phyloP scores from a whole-genome alignment of 1,140 invertebrate genomes.

The Nixonia krombeini region DNA sequence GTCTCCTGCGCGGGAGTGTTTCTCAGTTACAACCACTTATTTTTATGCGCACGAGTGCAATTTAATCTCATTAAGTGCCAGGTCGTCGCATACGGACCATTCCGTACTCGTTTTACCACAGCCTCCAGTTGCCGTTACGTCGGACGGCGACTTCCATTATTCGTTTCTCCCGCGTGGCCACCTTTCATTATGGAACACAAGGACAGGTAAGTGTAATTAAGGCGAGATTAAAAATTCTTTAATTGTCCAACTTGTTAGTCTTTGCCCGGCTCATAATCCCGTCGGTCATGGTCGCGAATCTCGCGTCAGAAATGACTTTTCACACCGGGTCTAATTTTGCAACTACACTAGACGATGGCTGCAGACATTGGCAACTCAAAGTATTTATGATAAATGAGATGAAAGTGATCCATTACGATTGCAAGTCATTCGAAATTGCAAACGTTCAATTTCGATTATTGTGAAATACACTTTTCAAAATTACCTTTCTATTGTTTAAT shows the following conservation, averaged over 20 bases:
- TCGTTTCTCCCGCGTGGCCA: conserved; percentile 39
- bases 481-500: no score
- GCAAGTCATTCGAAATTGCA: no score
- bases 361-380: no score
- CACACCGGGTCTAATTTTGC: background rate
- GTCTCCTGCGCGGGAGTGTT: conserved; percentile 9
- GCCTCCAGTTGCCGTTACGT: conserved; percentile 32
- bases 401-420: no score
- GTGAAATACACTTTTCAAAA: no score
- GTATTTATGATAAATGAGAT: no score
- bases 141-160: conserved; percentile 32
- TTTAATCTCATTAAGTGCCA: conserved; percentile 48
- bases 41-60: conserved; percentile 47
- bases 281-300: background rate
- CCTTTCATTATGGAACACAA: conserved; percentile 31
- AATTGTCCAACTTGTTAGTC: conserved; percentile 51
- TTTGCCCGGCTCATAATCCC: conserved; percentile 25
- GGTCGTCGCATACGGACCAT: conserved; percentile 40
- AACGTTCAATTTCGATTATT: no score
- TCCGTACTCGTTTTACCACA: conserved; percentile 39
- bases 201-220: conserved; percentile 50
- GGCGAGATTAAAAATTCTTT: conserved; percentile 55
- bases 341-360: no score
- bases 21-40: conserved; percentile 36
- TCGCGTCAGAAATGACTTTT: background rate